Conservation (phyloP, 2,113 vertebrate species). For the Cricetomys ansorgei region DNA sequence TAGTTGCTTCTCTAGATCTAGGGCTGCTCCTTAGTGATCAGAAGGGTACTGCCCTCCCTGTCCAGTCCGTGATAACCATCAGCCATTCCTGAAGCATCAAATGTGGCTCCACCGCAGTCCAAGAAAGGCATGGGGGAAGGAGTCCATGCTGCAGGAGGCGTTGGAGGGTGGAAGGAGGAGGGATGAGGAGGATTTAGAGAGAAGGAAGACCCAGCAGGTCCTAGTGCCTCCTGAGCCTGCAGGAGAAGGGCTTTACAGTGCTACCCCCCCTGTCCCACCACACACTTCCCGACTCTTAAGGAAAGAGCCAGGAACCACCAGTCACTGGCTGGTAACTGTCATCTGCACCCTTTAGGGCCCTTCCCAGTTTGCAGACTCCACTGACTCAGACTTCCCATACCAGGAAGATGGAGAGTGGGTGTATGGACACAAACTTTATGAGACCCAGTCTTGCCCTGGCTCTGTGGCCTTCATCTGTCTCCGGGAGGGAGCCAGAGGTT, state of each 20-base stretch:
- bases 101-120: slow-evolving; percentile 54
- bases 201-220: slow-evolving; percentile 15
- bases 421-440: not conserved
- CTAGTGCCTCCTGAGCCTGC: not conserved
- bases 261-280: not conserved
- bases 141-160: not conserved
- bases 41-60: slow-evolving; percentile 60
- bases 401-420: not conserved
- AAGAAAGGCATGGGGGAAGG: not conserved
- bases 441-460: not conserved
- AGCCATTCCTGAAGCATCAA: slow-evolving; percentile 62
- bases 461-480: not conserved
- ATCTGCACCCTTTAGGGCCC: not conserved
- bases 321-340: not conserved
- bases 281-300: not conserved
- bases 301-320: not conserved
- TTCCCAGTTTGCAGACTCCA: not conserved
- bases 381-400: not conserved
- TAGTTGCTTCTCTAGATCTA: slow-evolving; percentile 58
- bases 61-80: slow-evolving; percentile 61
- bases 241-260: not conserved
- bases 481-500: not conserved
- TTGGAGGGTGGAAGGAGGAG: slow-evolving; percentile 19
- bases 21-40: slow-evolving; percentile 44
- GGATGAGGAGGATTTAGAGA: not conserved